Percentiles rank a stretch among this genome's conserved stretches.
These are phyloP conservation scores for Neria commutata DNA, from an alignment of 2,888 invertebrate genomes.

Conservation along the genomic window DNA sequence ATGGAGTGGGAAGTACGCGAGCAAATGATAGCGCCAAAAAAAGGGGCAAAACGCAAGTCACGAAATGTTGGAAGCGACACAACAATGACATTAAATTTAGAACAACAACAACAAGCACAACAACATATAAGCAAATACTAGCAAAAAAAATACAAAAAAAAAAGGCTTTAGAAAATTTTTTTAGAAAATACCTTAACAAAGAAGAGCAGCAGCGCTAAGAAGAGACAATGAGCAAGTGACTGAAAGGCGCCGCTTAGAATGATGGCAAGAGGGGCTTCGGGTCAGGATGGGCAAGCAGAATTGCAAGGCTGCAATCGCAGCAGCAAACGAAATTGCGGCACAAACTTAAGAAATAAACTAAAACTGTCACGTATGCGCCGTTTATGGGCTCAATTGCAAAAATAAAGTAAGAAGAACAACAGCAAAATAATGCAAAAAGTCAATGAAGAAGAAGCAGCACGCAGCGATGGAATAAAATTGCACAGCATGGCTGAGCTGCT, in stretches of 20 bases:
- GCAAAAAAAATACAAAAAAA: not conserved
- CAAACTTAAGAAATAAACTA: conserved; percentile 49
- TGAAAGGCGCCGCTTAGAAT: too few relatives aligned
- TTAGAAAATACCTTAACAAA: conserved; percentile 3
- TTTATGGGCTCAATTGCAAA: conserved; percentile 42
- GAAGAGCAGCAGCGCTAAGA: too few relatives aligned
- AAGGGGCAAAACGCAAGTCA: too few relatives aligned
- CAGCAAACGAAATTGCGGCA: conserved; percentile 15
- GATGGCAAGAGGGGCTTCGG: too few relatives aligned
- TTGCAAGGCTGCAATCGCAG: not conserved
- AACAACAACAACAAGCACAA: conserved; percentile 1
- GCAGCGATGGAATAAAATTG: too few relatives aligned
- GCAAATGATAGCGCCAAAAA: too few relatives aligned
- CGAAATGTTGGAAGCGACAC: too few relatives aligned
- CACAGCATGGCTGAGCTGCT: too few relatives aligned
- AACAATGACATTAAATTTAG: conserved; percentile 13
- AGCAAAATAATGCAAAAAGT: not conserved
- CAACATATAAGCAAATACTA: not conserved
- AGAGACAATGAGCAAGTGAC: too few relatives aligned
- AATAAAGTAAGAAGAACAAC: too few relatives aligned
- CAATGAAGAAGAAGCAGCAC: not conserved
- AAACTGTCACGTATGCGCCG: conserved; percentile 54
- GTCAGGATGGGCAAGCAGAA: not conserved
- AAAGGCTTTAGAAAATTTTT: not conserved
- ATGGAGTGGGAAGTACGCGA: not conserved